A percentile compares a stretch with the other conserved stretches of the same genome.
Evolutionary conservation across 2,797 vertebrate genomes (phyloP).

Genomic region (Sardinella longiceps): DNA sequence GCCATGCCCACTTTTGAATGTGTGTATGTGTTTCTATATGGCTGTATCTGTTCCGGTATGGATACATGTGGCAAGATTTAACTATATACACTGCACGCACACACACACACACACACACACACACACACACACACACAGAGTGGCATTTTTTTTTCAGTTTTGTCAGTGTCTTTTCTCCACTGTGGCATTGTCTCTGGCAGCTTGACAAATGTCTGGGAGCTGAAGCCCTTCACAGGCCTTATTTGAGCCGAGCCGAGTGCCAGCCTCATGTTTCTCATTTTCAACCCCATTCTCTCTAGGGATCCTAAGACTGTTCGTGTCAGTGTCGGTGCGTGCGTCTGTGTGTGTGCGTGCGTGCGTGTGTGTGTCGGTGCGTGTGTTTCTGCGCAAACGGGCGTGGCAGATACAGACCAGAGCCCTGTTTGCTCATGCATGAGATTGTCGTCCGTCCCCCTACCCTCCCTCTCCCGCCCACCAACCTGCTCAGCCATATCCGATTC

Average conservation of each 20-base stretch:
- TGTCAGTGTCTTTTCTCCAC: neutral
- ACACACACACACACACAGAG: neutral
- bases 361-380: constrained; percentile 37
- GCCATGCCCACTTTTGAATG: neutral
- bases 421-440: constrained; percentile 45
- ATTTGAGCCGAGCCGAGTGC: constrained; percentile 22
- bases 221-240: constrained; percentile 10
- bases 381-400: constrained; percentile 29
- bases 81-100: neutral
- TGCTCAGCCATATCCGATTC: constrained; percentile 7
- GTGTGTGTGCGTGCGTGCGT: neutral
- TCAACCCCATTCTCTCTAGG: constrained; percentile 37
- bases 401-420: constrained; percentile 27
- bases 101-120: neutral
- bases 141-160: neutral
- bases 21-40: neutral
- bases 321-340: neutral
- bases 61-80: neutral
- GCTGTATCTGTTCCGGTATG: neutral
- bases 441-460: neutral
- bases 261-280: constrained; percentile 61
- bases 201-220: constrained; percentile 28
- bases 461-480: constrained; percentile 11
- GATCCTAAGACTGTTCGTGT: constrained; percentile 16
- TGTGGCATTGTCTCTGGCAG: constrained; percentile 28